Conservation (phyloP, 1,140 invertebrate genomes). For the Caenorhabditis inopinata region DNA sequence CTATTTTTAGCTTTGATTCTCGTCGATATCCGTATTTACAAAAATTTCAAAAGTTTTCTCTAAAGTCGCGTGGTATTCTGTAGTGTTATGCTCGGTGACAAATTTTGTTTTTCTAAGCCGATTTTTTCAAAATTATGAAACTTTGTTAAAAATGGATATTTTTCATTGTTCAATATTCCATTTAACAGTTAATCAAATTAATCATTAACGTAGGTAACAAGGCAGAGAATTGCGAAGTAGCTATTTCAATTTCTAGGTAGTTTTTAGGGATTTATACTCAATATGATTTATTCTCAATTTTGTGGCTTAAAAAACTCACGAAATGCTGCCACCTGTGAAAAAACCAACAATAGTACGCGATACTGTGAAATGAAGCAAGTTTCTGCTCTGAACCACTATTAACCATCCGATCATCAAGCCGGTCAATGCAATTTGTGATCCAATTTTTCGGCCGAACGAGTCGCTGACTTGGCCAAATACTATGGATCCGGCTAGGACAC, state of each 20-base stretch:
- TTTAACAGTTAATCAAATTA: too few species aligned
- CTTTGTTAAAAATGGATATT: too few species aligned
- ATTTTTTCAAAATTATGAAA: background rate
- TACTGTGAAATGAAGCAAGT: slow-evolving; percentile 44
- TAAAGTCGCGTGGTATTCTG: too few species aligned
- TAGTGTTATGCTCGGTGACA: too few species aligned
- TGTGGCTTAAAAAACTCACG: slow-evolving; percentile 24
- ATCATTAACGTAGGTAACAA: too few species aligned
- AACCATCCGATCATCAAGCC: slow-evolving; percentile 39
- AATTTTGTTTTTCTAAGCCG: background rate
- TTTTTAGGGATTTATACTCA: too few species aligned
- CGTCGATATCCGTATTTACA: too few species aligned
- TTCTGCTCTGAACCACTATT: slow-evolving; percentile 25
- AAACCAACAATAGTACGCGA: slow-evolving; percentile 42
- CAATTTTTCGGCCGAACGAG: slow-evolving; percentile 43
- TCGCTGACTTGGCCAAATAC: slow-evolving; percentile 49
- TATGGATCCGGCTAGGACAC: slow-evolving; percentile 46
- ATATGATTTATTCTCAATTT: too few species aligned
- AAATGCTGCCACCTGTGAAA: slow-evolving; percentile 48
- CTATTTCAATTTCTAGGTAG: background rate
- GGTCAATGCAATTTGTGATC: background rate
- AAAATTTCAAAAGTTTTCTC: too few species aligned
- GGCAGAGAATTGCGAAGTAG: too few species aligned
- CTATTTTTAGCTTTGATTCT: too few species aligned
- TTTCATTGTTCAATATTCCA: too few species aligned